Conservation (phyloP, 2,888 invertebrate species). For the Nudaria mundana region DNA sequence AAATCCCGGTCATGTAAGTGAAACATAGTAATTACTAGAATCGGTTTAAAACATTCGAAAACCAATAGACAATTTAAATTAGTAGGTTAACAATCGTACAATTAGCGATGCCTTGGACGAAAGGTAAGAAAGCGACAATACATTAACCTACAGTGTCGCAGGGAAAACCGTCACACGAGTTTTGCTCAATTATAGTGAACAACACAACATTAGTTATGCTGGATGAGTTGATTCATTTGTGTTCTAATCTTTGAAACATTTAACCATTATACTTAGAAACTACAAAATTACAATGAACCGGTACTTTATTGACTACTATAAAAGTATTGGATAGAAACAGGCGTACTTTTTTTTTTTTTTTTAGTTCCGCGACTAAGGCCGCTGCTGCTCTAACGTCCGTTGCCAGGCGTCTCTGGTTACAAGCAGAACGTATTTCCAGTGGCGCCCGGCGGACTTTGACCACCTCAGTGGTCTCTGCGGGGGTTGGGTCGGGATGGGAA, state of each 20-base stretch:
- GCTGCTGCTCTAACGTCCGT: too few relatives aligned
- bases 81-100: conserved; percentile 71
- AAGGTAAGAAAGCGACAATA: conserved; percentile 72
- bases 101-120: conserved; percentile 69
- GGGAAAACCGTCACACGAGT: conserved; percentile 74
- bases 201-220: conserved; percentile 35
- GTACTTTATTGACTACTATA: neutral
- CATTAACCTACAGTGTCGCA: conserved; percentile 69
- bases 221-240: conserved; percentile 22
- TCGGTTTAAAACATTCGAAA: conserved; percentile 54
- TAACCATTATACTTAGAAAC: neutral
- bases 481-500: too few relatives aligned
- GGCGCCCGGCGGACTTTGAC: too few relatives aligned
- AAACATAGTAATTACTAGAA: conserved; percentile 44
- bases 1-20: conserved; percentile 49
- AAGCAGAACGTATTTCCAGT: too few relatives aligned
- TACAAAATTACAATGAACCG: neutral
- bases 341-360: too few relatives aligned
- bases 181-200: conserved; percentile 67
- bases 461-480: too few relatives aligned
- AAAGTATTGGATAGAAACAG: too few relatives aligned
- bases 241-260: neutral
- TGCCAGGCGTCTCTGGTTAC: too few relatives aligned
- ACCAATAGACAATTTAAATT: conserved; percentile 63
- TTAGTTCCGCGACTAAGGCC: too few relatives aligned